Evolutionary conservation across 30 jellyfish, hydroid and myxozoan species (phyloP), one percentile per base, ranked within the genome.

Genomic region (Mastigias papua): DNA sequence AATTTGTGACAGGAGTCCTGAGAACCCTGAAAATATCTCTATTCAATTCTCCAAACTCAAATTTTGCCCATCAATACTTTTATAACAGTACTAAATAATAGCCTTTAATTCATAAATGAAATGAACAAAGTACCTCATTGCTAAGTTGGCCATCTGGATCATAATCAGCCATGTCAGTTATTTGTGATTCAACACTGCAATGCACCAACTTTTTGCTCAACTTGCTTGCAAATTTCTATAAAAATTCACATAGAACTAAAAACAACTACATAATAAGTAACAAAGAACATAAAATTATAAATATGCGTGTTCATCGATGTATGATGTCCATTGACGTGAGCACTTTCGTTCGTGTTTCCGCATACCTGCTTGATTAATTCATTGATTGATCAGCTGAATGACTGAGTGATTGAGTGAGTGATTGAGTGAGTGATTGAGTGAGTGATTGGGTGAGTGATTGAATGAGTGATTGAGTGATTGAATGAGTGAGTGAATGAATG

Each of bases 81-180:
- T 21, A 54, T 54, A 21, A 54, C 13, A 46, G 60, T 46, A 16
- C 8, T 46, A 16, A 54, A 54, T 25, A 54, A 6, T 54, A 10
- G 17, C 34, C 17, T 13, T 66, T 19, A 16, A 54, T 54, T 54
- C 23, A 19, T 54, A 10, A 54, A 3, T 21, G 67, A 11, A 54
- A 54, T 54, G 6, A 10, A 54, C 20, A 54, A 21, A 54, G 27
- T 22, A 95, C 99, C 88, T 96, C 97, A 22, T 86, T 93, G 2
- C 82, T 80, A 10, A 96, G 94, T 33, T 80, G 82, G 61, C 91
- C 98, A 67, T 96, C 99, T 10, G 99, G 98, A 34, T 96, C 99
- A 87, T 82, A 91, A 54, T 77, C 90, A 48, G 92, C 84, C 97
- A 96, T 87, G 69, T 85, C 63, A 21, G 22, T 29, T 28, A 87